Evolutionary conservation across 2,113 vertebrate genomes (phyloP).

Genomic region (Ibidorhyncha struthersii): DNA sequence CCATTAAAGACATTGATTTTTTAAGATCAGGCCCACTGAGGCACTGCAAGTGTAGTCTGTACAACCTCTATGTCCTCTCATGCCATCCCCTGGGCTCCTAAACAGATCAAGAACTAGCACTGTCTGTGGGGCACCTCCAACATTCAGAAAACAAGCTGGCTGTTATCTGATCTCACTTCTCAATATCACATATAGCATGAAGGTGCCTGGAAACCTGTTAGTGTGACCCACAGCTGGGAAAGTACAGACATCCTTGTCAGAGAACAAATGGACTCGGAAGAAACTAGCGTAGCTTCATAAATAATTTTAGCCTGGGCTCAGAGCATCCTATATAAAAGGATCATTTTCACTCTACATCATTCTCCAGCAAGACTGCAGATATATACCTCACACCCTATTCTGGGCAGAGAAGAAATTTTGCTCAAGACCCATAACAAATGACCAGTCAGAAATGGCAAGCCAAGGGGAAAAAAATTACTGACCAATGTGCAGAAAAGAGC

Average conservation of each 20-base stretch:
- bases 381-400: not conserved
- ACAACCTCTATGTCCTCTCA: not conserved
- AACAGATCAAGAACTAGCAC: not conserved
- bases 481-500: not conserved
- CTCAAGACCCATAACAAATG: not conserved
- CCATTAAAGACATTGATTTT: not conserved
- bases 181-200: not conserved
- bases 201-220: not conserved
- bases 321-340: not conserved
- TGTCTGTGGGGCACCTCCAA: not conserved
- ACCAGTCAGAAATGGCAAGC: not conserved
- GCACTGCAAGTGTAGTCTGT: not conserved
- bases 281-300: not conserved
- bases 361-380: slow-evolving; percentile 1
- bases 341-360: slow-evolving; percentile 9
- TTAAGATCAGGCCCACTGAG: not conserved
- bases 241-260: not conserved
- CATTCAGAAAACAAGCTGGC: not conserved
- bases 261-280: not conserved
- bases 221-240: not conserved
- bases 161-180: not conserved
- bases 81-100: not conserved
- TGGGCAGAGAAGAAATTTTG: not conserved
- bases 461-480: not conserved
- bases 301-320: slow-evolving; percentile 28